Conservation (phyloP, 2,888 invertebrate species). For the Augochlorella aurata region DNA sequence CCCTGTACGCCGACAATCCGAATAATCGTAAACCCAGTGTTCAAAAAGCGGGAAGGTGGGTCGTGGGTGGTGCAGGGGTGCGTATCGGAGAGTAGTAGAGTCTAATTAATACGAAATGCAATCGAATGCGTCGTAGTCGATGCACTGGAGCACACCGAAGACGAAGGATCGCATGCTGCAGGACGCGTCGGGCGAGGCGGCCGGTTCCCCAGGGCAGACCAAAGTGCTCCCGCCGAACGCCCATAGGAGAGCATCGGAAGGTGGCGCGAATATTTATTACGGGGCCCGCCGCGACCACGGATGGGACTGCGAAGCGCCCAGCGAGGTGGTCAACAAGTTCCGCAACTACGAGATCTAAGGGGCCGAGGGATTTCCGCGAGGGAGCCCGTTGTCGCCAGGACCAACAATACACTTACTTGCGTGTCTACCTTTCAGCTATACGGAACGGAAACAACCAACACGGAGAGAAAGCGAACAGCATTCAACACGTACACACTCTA, state of each 20-base stretch:
- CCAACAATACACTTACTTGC: constrained; percentile 31
- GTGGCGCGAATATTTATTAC: constrained; percentile 91
- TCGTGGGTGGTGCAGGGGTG: not conserved
- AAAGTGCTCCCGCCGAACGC: constrained; percentile 83
- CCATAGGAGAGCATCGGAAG: constrained; percentile 91
- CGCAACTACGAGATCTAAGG: constrained; percentile 96
- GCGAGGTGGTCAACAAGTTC: constrained; percentile 92
- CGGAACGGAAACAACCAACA: constrained; percentile 16
- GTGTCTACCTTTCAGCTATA: constrained; percentile 37
- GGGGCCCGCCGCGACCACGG: constrained; percentile 83
- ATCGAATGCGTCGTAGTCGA: constrained; percentile 85
- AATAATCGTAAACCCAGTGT: too few species aligned
- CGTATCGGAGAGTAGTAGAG: too few species aligned
- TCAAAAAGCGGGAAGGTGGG: not conserved
- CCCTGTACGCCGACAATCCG: too few species aligned
- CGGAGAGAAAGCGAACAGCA: not conserved
- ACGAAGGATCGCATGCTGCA: constrained; percentile 94
- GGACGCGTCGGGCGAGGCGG: constrained; percentile 80
- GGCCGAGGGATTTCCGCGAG: not conserved
- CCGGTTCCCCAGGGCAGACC: constrained; percentile 84
- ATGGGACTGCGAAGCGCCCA: constrained; percentile 89
- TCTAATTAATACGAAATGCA: not conserved
- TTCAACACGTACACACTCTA: constrained; percentile 7
- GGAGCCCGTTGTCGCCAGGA: constrained; percentile 32
- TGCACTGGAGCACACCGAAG: constrained; percentile 96